These are phyloP conservation scores for Cassiopea xamachana DNA, from an alignment of 30 jellyfish, hydroid and myxozoan genomes.

Conservation along the genomic window DNA sequence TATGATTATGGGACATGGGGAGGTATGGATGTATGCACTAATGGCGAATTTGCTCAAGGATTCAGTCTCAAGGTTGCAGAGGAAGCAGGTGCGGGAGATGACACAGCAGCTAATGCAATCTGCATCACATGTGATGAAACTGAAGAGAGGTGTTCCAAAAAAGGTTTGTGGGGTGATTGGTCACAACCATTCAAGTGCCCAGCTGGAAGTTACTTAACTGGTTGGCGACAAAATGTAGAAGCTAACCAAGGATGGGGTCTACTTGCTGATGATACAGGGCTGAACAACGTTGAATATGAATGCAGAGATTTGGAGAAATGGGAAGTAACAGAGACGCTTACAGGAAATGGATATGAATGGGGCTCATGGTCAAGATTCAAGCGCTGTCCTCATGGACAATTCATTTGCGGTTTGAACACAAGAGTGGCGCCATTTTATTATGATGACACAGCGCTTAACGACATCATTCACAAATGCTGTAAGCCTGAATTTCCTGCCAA, in stretches of 20 bases:
- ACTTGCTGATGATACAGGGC: constrained; percentile 12
- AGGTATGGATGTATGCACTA: constrained; percentile 28
- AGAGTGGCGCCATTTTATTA: too few species aligned
- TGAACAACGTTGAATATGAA: too few species aligned
- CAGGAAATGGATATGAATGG: too few species aligned
- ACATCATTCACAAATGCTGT: too few species aligned
- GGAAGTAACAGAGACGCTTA: background rate
- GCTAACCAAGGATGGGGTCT: constrained; percentile 18
- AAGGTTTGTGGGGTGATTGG: constrained; percentile 47
- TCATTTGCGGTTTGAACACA: too few species aligned
- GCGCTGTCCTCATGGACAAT: too few species aligned
- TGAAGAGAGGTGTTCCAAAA: constrained; percentile 18
- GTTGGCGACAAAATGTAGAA: constrained; percentile 61
- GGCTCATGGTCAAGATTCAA: too few species aligned
- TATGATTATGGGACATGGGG: constrained; percentile 46
- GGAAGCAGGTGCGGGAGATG: constrained; percentile 14
- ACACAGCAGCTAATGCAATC: constrained; percentile 46
- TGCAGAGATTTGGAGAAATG: too few species aligned
- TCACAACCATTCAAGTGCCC: constrained; percentile 10
- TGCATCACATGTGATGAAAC: background rate
- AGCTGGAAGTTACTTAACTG: constrained; percentile 21
- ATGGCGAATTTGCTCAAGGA: background rate
- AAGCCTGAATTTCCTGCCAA: too few species aligned
- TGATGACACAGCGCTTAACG: too few species aligned
- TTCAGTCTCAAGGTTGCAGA: constrained; percentile 5